These are phyloP conservation scores for Neoitamus cyanurus DNA, from an alignment of 2,888 invertebrate genomes.

Conservation along the genomic window DNA sequence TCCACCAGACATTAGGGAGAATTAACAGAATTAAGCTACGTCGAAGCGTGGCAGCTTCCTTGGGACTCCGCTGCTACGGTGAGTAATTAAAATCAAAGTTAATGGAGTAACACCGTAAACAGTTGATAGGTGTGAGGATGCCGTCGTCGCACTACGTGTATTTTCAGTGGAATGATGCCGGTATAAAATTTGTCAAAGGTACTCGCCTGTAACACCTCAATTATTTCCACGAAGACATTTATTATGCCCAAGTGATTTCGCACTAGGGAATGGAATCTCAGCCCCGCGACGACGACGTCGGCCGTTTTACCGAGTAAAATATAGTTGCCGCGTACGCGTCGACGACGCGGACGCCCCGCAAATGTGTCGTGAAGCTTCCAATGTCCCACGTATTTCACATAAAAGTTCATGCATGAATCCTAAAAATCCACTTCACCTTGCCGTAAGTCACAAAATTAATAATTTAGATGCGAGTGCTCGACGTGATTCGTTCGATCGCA, in stretches of 20 bases:
- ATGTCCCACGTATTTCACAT: constrained; percentile 23
- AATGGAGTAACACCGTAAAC: constrained; percentile 21
- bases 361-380: not conserved
- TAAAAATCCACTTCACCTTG: not conserved
- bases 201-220: constrained; percentile 18
- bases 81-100: constrained; percentile 35
- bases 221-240: constrained; percentile 24
- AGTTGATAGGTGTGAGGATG: not conserved
- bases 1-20: not conserved
- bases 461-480: constrained; percentile 17
- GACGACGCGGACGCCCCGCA: not conserved
- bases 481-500: constrained; percentile 11
- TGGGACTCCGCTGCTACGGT: not conserved
- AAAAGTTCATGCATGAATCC: constrained; percentile 25
- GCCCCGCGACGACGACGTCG: not conserved
- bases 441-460: constrained; percentile 29
- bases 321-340: not conserved
- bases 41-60: not conserved
- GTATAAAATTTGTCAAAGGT: not conserved
- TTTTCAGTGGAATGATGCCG: not conserved
- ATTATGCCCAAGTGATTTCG: constrained; percentile 39
- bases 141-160: not conserved
- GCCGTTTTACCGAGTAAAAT: constrained; percentile 16
- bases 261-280: constrained; percentile 5
- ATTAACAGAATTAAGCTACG: not conserved